These are phyloP conservation scores for Sapajus apella DNA, from an alignment of 2,113 vertebrate species.

Conservation along the genomic window DNA sequence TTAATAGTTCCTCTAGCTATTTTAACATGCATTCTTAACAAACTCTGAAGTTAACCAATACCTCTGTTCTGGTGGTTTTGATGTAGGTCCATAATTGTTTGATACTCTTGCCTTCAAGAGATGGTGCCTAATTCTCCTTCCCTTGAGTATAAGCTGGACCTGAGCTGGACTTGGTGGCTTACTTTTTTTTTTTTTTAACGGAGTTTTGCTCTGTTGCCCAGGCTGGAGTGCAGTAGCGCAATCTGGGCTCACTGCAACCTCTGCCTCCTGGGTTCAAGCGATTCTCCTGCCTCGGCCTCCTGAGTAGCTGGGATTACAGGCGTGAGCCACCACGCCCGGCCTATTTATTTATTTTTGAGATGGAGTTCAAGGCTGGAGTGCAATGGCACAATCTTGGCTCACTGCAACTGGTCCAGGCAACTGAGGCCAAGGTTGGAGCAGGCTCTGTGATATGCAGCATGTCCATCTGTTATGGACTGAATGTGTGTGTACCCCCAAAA, in stretches of 20 bases:
- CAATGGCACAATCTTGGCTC: no score
- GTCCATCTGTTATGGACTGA: background rate
- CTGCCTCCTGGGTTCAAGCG: no score
- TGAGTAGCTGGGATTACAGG: no score
- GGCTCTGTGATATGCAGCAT: background rate
- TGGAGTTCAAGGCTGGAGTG: no score
- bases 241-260: no score
- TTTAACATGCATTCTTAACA: constrained; percentile 24
- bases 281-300: no score
- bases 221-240: no score
- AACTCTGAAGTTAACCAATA: constrained; percentile 19
- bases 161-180: background rate
- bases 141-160: background rate
- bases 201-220: background rate
- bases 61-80: background rate
- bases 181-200: background rate
- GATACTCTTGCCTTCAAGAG: background rate
- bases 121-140: background rate
- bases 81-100: background rate
- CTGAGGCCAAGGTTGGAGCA: background rate
- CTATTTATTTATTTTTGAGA: no score
- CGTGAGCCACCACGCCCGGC: accelerated
- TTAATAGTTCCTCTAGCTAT: background rate
- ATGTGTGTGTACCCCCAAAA: background rate
- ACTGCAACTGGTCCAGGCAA: background rate